A percentile compares a stretch with the other conserved stretches of the same genome.
Conservation (phyloP, 2,113 vertebrate genomes). For the Pipa parva region DNA sequence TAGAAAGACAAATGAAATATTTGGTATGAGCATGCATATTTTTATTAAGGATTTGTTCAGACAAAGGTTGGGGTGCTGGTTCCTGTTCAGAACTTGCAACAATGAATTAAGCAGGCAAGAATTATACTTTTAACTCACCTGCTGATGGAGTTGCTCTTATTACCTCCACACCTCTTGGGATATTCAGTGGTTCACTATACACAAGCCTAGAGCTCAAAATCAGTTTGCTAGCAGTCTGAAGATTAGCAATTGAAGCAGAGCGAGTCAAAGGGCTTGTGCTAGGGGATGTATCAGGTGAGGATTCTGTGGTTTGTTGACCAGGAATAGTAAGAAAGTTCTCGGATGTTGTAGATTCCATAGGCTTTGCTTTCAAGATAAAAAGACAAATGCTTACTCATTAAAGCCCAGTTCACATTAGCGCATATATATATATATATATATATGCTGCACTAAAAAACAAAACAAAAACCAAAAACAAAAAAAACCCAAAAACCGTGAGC, state of each 20-base stretch:
- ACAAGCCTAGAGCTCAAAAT: conserved; percentile 92
- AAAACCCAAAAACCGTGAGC: no score
- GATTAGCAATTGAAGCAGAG: conserved; percentile 90
- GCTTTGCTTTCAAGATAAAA: conserved; percentile 53
- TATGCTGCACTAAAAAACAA: no score
- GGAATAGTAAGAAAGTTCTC: conserved; percentile 80
- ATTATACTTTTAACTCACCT: conserved; percentile 59
- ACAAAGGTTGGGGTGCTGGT: no score
- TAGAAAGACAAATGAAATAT: no score
- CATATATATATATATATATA: no score
- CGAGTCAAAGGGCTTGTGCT: conserved; percentile 77
- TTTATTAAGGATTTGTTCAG: no score
- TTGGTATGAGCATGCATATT: no score
- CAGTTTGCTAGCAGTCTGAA: conserved; percentile 95
- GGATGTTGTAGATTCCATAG: conserved; percentile 56
- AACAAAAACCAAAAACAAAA: no score
- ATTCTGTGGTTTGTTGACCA: conserved; percentile 66
- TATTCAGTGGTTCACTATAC: conserved; percentile 82
- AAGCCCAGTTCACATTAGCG: no score
- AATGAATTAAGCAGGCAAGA: not conserved
- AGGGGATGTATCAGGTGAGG: conserved; percentile 80
- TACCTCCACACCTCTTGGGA: conserved; percentile 87
- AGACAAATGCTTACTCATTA: no score
- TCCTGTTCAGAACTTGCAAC: no score
- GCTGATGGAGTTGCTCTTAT: conserved; percentile 93